Conservation (phyloP, 2,797 vertebrate genomes). For the Hyperoplus immaculatus region DNA sequence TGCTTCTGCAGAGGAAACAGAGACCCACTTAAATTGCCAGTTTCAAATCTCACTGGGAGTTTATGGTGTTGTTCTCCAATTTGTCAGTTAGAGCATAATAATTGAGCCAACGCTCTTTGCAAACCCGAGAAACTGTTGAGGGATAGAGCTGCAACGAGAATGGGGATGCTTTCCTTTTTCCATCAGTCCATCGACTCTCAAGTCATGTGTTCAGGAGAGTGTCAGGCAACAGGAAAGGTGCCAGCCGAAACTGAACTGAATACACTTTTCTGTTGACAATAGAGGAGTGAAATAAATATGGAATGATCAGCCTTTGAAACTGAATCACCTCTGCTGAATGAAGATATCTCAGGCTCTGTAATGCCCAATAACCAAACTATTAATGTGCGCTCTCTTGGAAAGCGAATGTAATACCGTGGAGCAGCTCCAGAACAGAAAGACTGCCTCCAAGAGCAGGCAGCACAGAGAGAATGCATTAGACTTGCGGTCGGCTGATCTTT, state of each 20-base stretch:
- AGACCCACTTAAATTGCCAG: constrained; percentile 57
- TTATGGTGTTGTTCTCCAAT: constrained; percentile 70
- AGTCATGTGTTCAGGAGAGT: constrained; percentile 40
- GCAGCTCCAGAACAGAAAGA: constrained; percentile 74
- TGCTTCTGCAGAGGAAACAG: constrained; percentile 64
- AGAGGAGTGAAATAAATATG: constrained; percentile 57
- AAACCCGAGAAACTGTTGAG: constrained; percentile 58
- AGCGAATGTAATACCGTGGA: constrained; percentile 77
- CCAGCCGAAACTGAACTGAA: constrained; percentile 46
- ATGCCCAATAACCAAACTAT: constrained; percentile 80
- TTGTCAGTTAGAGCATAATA: constrained; percentile 63
- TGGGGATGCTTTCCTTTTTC: constrained; percentile 57
- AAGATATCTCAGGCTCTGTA: constrained; percentile 73
- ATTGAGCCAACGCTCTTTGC: constrained; percentile 41
- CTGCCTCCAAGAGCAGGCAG: constrained; percentile 74
- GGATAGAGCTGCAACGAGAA: constrained; percentile 45
- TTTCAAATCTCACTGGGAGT: constrained; percentile 61
- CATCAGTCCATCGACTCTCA: constrained; percentile 51
- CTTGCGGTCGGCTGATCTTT: constrained; percentile 83
- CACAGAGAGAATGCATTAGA: constrained; percentile 80
- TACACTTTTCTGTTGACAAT: constrained; percentile 57
- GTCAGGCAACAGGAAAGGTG: constrained; percentile 29
- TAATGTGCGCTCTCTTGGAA: constrained; percentile 79
- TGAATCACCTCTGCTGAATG: constrained; percentile 70
- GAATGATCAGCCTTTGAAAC: constrained; percentile 65